Percentiles rank a stretch among this genome's conserved stretches.
These are phyloP conservation scores for Oreochromis niloticus DNA, from an alignment of 2,113 vertebrate species.

Conservation along the genomic window DNA sequence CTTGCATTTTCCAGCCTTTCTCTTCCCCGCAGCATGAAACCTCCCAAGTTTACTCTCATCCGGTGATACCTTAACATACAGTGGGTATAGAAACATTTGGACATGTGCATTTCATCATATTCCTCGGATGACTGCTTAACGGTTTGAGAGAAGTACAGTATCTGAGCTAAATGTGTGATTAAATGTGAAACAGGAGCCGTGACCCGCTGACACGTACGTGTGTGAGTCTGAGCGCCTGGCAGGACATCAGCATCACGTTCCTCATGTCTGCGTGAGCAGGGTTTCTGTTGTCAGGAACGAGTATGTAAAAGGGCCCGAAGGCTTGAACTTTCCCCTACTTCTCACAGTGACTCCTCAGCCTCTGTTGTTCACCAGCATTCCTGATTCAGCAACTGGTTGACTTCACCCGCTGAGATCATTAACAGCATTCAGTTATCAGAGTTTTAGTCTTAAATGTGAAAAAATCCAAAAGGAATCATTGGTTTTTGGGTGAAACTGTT, in stretches of 20 bases:
- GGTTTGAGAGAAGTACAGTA: neutral
- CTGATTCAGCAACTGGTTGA: neutral
- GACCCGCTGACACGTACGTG: neutral
- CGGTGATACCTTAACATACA: neutral
- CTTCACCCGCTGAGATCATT: neutral
- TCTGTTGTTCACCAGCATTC: slow-evolving; percentile 8
- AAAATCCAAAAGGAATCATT: neutral
- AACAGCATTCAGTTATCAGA: neutral
- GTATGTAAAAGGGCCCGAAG: slow-evolving; percentile 24
- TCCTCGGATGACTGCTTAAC: neutral
- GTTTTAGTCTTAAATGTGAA: neutral
- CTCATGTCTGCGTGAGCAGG: neutral
- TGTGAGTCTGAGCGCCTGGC: neutral
- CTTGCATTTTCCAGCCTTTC: neutral
- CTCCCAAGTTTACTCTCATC: neutral
- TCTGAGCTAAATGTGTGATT: neutral
- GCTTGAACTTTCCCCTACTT: slow-evolving; percentile 74
- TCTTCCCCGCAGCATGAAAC: neutral
- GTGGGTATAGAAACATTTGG: neutral
- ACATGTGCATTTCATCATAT: neutral
- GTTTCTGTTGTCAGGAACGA: slow-evolving; percentile 27
- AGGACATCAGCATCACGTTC: slow-evolving; percentile 21
- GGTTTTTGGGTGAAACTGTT: neutral
- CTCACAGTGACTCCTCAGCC: slow-evolving; percentile 50
- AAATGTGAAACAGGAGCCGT: neutral